Evolutionary conservation across 1,140 invertebrate genomes (phyloP).

Genomic region (Nasonia vitripennis): DNA sequence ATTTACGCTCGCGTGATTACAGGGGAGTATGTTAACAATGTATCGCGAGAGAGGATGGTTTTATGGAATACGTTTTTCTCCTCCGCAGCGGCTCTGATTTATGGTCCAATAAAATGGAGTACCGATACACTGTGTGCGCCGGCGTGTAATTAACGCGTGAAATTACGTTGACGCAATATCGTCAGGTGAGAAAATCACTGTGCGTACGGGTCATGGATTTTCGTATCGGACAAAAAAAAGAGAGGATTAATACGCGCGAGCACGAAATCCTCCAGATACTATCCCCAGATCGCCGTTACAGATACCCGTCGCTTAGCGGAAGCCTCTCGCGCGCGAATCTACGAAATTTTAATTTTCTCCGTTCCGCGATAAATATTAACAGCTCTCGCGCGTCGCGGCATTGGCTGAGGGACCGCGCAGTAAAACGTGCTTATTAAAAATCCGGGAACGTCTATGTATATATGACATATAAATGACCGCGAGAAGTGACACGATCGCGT

Average conservation of each 20-base stretch:
- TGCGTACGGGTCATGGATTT: background rate
- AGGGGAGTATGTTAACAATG: slow-evolving; percentile 35
- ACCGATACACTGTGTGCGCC: too few species aligned
- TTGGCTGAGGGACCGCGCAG: background rate
- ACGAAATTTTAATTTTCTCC: background rate
- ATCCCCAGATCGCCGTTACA: background rate
- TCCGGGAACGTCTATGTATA: slow-evolving; percentile 6
- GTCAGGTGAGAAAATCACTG: background rate
- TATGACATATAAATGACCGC: slow-evolving; percentile 9
- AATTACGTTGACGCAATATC: background rate
- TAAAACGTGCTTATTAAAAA: slow-evolving; percentile 19
- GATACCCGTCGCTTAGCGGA: background rate
- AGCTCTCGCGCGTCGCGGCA: background rate
- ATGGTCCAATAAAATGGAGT: slow-evolving; percentile 13
- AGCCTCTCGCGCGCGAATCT: background rate
- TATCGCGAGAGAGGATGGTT: background rate
- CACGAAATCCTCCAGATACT: background rate
- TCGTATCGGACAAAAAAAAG: background rate
- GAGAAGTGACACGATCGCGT: slow-evolving; percentile 32
- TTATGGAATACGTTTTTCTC: slow-evolving; percentile 14
- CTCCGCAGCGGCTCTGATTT: background rate
- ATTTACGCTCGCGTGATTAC: slow-evolving; percentile 25
- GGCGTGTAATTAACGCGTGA: background rate
- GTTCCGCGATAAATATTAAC: background rate
- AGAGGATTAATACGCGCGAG: too few species aligned